These are phyloP conservation scores for Spheniscus humboldti DNA, from an alignment of 2,797 vertebrate species.

Conservation along the genomic window DNA sequence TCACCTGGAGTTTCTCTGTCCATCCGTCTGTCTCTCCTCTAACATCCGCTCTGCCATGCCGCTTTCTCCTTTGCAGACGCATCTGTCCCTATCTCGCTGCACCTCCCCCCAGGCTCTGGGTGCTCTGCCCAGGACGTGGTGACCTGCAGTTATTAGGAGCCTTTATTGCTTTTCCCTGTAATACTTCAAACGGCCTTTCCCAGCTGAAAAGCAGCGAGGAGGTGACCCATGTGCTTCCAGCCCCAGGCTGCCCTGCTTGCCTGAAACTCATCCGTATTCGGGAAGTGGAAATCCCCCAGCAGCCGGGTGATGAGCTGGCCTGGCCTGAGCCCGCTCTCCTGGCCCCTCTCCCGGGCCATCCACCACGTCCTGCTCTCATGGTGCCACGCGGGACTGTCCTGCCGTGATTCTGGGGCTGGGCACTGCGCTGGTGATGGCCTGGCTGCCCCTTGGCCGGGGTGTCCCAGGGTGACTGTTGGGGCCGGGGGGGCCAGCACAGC, in stretches of 20 bases:
- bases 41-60: too few species aligned
- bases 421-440: fast-evolving
- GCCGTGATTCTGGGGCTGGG: neutral
- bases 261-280: fast-evolving
- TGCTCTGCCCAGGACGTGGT: neutral
- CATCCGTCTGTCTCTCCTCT: neutral
- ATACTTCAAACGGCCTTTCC: neutral
- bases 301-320: neutral
- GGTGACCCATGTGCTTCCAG: neutral
- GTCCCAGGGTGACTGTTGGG: neutral
- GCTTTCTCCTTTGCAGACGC: too few species aligned
- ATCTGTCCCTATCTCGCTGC: neutral
- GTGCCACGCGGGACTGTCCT: neutral
- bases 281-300: neutral
- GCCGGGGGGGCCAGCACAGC: neutral
- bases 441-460: neutral
- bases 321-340: neutral
- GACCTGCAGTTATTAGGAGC: neutral
- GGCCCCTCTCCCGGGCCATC: neutral
- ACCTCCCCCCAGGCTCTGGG: neutral
- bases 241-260: neutral
- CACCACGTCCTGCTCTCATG: fast-evolving
- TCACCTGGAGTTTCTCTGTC: neutral
- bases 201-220: neutral
- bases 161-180: neutral